Conservation (phyloP, 2,113 vertebrate species). For the Toxostoma redivivum region DNA sequence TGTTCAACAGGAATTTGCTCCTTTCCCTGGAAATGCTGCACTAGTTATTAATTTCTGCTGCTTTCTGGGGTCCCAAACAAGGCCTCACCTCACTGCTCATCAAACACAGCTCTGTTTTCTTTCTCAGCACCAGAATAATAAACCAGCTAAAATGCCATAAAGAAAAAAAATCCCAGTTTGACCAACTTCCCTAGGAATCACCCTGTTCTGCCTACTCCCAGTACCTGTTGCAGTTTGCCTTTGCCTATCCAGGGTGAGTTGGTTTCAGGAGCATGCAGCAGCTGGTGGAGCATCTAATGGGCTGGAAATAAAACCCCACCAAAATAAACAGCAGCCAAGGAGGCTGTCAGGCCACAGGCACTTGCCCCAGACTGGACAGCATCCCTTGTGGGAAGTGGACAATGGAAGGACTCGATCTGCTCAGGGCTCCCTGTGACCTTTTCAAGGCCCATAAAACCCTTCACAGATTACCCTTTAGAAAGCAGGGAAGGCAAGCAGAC, state of each 20-base stretch:
- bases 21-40: background rate
- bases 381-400: background rate
- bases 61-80: background rate
- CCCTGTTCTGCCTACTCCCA: background rate
- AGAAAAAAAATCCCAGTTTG: background rate
- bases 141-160: background rate
- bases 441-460: constrained; percentile 32
- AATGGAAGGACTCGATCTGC: background rate
- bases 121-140: background rate
- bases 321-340: background rate
- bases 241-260: background rate
- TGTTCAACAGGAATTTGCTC: background rate
- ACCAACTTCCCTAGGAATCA: background rate
- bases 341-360: background rate
- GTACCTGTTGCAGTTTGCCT: background rate
- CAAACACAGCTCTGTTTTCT: background rate
- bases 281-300: background rate
- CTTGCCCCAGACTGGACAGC: rapidly evolving
- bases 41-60: background rate
- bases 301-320: background rate
- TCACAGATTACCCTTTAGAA: constrained; percentile 29
- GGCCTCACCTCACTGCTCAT: background rate
- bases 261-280: background rate
- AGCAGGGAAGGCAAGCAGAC: background rate
- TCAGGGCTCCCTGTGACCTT: constrained; percentile 11